Base-by-base conservation (phyloP, 2,888 invertebrate species). In the Clepsis dumicolana region DNA sequence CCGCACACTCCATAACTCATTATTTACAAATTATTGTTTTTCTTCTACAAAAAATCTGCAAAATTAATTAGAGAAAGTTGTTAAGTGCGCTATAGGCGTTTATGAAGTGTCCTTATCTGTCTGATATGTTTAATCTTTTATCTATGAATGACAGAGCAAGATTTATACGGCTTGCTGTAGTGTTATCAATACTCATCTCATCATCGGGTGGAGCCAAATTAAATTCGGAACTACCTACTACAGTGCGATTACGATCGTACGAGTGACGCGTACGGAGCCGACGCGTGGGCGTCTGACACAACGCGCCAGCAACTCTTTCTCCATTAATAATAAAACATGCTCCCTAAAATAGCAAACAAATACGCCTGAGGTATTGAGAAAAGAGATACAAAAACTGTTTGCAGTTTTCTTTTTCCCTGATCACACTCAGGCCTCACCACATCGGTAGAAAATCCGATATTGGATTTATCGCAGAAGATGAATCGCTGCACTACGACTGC, bases 271-370 rank as follows among this genome's bases (percentile, higher is more conserved):
- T 44, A 5, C 29, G 35, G 12, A 10, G 38, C 38, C 21, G 8
- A 10, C 18, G 48, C 48, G 48, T 21, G 48, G 48, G 18, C 21
- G 48, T 18, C 21, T 21, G 18, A 21, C 48, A 48, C 21, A 8
- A 44, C 48, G 21, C 48, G 48, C 21, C 48, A 48, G 21, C 48
- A 12, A 21, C 21, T 48, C 48, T n/a, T n/a, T 48, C 12, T 12
- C 10, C 48, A 48, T 48, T 10, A 48, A 48, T 48, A 48, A 48
- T 48, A 48, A 21, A 48, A 48, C 21, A 48, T 8, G 18, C 16
- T 48, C 18, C 48, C 21, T 48, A 21, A 44, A 35, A 48, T 48
- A 48, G 48, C 21, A 12, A 21, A 12, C 21, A 48, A 48, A 48
- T 21, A 48, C 2, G 21, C 48, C 10, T 18, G 7, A 48, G 10